Base-by-base conservation (phyloP, 2,888 invertebrate genomes). In the Daptonema setosum region DNA sequence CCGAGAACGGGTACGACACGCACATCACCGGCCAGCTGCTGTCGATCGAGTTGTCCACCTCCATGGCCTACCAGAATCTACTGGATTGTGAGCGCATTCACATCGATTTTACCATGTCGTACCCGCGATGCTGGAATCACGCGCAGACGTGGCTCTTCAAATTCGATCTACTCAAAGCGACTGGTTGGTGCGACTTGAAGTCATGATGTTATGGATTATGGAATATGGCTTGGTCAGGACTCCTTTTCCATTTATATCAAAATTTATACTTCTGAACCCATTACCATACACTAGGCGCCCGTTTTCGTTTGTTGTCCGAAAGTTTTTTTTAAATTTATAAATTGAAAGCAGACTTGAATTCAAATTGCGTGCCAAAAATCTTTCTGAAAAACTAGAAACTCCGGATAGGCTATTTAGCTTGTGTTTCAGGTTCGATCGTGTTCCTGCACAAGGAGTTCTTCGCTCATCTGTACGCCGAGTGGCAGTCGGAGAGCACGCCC, bases 91-190 rank as follows among this genome's bases (percentile, higher is more conserved):
- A 95, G 75, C 91, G 91, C 0, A 75, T 95, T 59, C 87, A 90
- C 74, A 90, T 93, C 73, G 83, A 83, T 57, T 78, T 91, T 1
- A 79, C 80, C 67, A 83, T 83, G 65, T 83, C 85, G 67, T 97
- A 90, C 73, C 95, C 95, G 0, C 77, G 83, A 48, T 80, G 82
- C 58, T 97, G 93, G 91, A 97, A 95, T 72, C 87, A 86, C 63
- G 86, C 87, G 64, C 95, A 97, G 72, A 81, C 85, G 64, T 97
- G 95, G 95, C 81, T 81, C 60, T 77, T 88, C 54, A 83, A 83
- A 66, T 75, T 64, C n/a, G 59, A 62, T 3, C 14, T 53, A 1
- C 8, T 3, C n/a, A 51, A 50, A 17, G 28, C 48, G 24, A 55
- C 54, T 25, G 28, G 29, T 26, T 59, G 55, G 48, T 41, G 62